These are phyloP conservation scores for Tethya wilhelma DNA, from an alignment of 37 sponge, comb jelly and placozoan genomes.

Conservation along the genomic window DNA sequence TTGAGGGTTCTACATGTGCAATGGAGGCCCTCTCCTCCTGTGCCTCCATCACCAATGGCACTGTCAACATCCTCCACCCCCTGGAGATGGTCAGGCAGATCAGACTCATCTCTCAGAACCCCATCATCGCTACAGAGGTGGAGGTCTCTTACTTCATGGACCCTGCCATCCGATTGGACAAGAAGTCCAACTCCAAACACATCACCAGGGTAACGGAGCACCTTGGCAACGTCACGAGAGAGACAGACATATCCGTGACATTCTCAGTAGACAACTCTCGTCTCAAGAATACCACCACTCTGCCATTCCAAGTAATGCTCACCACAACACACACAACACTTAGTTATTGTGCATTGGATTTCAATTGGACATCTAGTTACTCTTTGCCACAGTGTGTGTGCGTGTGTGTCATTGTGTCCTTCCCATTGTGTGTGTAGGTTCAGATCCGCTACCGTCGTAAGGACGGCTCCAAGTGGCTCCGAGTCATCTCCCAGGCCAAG, in stretches of 20 bases:
- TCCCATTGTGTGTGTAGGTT: conserved; percentile 42
- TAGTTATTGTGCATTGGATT: too few species aligned
- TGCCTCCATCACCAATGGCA: conserved; percentile 85
- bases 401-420: too few species aligned
- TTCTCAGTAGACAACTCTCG: conserved; percentile 60
- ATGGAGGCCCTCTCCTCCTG: conserved; percentile 83
- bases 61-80: conserved; percentile 94
- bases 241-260: conserved; percentile 73
- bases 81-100: conserved; percentile 96
- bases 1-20: conserved; percentile 86
- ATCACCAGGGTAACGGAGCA: conserved; percentile 47
- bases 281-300: conserved; percentile 30
- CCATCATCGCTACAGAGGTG: conserved; percentile 83
- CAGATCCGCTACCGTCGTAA: conserved; percentile 84
- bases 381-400: too few species aligned
- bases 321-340: too few species aligned
- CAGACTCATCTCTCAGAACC: conserved; percentile 90
- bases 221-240: conserved; percentile 85
- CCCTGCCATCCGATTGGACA: conserved; percentile 17
- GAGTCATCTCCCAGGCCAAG: conserved; percentile 73
- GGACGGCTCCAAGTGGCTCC: conserved; percentile 83
- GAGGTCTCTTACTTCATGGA: conserved; percentile 54
- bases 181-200: conserved; percentile 29
- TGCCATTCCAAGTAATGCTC: conserved; percentile 93
- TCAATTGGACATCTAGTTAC: too few species aligned